Conservation (phyloP, 2,113 vertebrate genomes). For the Vulpes vulpes region DNA sequence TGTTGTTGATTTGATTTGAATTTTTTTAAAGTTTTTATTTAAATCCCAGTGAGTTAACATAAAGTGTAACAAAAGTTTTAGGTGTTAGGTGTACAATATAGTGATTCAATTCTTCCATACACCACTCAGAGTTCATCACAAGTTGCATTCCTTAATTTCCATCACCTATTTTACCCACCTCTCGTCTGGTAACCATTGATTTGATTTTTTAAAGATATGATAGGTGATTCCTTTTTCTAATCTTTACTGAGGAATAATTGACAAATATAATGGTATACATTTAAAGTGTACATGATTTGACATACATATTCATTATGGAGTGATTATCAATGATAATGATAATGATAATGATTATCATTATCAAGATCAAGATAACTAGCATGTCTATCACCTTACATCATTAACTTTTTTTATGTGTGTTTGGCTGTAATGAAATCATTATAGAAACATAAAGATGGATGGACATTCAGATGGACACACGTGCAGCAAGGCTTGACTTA, state of each 20-base stretch:
- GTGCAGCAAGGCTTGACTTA: background rate
- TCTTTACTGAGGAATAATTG: background rate
- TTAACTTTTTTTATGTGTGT: background rate
- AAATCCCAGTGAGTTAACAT: background rate
- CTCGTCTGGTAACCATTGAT: background rate
- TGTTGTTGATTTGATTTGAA: background rate
- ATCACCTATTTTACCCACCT: background rate
- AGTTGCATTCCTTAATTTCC: background rate
- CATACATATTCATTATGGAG: background rate
- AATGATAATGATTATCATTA: too few relatives aligned
- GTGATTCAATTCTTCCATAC: background rate
- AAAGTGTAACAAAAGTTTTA: background rate
- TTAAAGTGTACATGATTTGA: background rate
- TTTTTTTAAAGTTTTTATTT: background rate
- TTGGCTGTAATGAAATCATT: background rate
- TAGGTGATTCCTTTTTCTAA: background rate
- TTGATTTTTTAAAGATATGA: background rate
- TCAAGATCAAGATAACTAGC: background rate
- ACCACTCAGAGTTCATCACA: rapidly evolving
- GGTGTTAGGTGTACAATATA: background rate
- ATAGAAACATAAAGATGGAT: background rate
- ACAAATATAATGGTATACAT: background rate
- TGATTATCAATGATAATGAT: too few relatives aligned
- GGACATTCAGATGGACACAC: background rate
- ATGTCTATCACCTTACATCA: background rate